phyloP scores from a whole-genome alignment of 2,888 invertebrate species.

The Pheosia tremula region DNA sequence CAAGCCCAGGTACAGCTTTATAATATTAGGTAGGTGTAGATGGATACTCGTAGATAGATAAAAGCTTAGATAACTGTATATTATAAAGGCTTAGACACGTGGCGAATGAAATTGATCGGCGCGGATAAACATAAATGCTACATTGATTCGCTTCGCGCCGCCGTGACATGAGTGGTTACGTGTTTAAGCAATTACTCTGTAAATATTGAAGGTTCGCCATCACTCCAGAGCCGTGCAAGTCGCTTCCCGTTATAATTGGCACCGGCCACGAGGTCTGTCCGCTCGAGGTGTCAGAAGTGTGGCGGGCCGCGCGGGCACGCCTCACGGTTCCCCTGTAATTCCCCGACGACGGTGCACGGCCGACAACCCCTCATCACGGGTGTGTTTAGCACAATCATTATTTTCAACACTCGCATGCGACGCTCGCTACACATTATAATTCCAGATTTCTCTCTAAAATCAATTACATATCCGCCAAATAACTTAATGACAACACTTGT shows the following conservation, averaged over 20 bases:
- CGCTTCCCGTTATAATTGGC: conserved; percentile 77
- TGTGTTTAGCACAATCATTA: conserved; percentile 58
- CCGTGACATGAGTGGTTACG: conserved; percentile 61
- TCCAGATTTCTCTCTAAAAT: conserved; percentile 1
- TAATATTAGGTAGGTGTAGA: no score
- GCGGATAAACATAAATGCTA: conserved; percentile 52
- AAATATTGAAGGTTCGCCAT: conserved; percentile 49
- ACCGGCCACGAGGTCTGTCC: conserved; percentile 48
- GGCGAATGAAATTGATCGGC: conserved; percentile 52
- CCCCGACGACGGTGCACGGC: conserved; percentile 42
- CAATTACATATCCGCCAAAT: conserved; percentile 3
- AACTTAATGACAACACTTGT: neutral
- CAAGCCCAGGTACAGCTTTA: no score
- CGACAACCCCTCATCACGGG: conserved; percentile 61
- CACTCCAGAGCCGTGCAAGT: conserved; percentile 49
- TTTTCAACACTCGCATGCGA: conserved; percentile 37
- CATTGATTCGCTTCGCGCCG: conserved; percentile 64
- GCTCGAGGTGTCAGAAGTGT: conserved; percentile 70
- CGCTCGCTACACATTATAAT: conserved; percentile 4
- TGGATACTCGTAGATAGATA: no score
- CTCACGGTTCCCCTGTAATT: conserved; percentile 68
- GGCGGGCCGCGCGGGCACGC: conserved; percentile 50
- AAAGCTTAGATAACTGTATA: no score
- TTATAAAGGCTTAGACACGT: conserved; percentile 13
- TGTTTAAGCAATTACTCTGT: conserved; percentile 75